These are phyloP conservation scores for Archocentrus centrarchus DNA, from an alignment of 2,113 vertebrate species.

Conservation along the genomic window DNA sequence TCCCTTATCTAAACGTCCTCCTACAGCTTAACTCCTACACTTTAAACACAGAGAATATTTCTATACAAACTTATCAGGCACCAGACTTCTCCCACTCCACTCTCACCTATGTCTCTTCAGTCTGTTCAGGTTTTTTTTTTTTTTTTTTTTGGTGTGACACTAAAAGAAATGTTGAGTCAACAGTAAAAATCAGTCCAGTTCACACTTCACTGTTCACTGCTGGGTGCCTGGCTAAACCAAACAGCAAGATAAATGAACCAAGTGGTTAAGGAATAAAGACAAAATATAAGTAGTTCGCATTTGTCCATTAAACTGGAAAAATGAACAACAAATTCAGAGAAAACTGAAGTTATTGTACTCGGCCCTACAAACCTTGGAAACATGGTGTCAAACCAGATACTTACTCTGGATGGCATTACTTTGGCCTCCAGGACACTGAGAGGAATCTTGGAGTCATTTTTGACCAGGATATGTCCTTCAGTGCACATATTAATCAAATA, in stretches of 20 bases:
- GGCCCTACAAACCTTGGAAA: no score
- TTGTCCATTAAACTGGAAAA: neutral
- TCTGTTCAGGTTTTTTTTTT: neutral
- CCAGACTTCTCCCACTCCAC: slow-evolving; percentile 21
- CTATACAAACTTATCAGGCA: slow-evolving; percentile 6
- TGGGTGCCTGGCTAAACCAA: neutral
- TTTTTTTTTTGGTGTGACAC: neutral
- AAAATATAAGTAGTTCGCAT: neutral
- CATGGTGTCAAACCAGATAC: no score
- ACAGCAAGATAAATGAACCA: neutral
- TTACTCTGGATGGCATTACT: no score
- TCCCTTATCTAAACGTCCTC: neutral
- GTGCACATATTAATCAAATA: no score
- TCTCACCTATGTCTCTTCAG: slow-evolving; percentile 24
- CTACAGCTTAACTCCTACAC: neutral
- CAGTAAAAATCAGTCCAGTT: neutral
- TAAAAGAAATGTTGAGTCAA: neutral
- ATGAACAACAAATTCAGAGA: neutral
- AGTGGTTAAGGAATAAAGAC: neutral
- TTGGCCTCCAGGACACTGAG: no score
- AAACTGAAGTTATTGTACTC: no score
- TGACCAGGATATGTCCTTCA: no score
- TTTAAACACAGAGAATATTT: slow-evolving; percentile 3
- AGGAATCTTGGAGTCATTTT: no score
- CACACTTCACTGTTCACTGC: neutral